Conservation (phyloP, 2,888 invertebrate species). For the Branchinecta sandiegonensis region DNA sequence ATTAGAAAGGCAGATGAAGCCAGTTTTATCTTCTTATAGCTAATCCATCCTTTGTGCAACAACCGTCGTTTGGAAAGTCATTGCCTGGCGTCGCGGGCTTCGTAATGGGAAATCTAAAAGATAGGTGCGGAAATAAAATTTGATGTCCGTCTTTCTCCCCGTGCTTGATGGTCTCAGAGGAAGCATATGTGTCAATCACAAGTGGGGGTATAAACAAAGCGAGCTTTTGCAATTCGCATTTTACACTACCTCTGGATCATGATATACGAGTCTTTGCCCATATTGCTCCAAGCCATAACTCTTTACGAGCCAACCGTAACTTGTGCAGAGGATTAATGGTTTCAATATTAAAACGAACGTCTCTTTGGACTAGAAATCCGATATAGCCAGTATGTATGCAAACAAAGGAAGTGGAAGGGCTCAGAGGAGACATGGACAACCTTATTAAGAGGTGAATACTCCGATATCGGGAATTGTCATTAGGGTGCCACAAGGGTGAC, state of each 20-base stretch:
- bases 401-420: too few species aligned
- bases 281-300: constrained; percentile 13
- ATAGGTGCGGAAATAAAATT: constrained; percentile 14
- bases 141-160: constrained; percentile 1
- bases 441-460: too few species aligned
- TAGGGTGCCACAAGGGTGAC: too few species aligned
- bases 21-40: too few species aligned
- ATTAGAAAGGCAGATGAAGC: too few species aligned
- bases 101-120: constrained; percentile 12
- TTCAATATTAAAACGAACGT: constrained; percentile 5
- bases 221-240: constrained; percentile 14
- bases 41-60: too few species aligned
- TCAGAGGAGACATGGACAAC: too few species aligned
- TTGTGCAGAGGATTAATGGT: constrained; percentile 3
- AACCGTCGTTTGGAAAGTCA: too few species aligned
- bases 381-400: too few species aligned
- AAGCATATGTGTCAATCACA: constrained; percentile 16
- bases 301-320: constrained; percentile 11
- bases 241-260: constrained; percentile 7
- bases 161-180: not conserved
- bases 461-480: too few species aligned
- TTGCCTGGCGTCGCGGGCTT: not conserved
- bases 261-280: constrained; percentile 15
- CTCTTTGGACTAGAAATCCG: too few species aligned
- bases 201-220: constrained; percentile 14